Conservation (phyloP, 2,797 vertebrate genomes). For the Steatocranus sp. region DNA sequence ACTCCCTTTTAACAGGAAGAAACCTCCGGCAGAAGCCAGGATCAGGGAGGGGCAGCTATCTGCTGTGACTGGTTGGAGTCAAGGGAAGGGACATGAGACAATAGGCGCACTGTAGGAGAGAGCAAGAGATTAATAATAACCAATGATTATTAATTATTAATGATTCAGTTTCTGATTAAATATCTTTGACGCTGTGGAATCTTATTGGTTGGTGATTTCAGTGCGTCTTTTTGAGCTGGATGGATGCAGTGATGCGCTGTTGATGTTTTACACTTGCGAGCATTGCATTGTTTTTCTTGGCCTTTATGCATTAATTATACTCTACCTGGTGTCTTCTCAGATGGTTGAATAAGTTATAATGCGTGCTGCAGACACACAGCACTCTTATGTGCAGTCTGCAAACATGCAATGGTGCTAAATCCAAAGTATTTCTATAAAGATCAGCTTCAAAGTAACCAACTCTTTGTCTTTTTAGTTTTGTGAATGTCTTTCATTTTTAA, state of each 20-base stretch:
- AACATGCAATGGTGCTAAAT: neutral
- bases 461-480: neutral
- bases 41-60: fast-evolving
- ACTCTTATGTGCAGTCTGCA: neutral
- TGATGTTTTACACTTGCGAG: neutral
- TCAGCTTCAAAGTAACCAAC: neutral
- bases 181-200: neutral
- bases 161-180: neutral
- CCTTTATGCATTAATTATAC: neutral
- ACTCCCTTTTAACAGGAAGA: neutral
- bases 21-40: neutral
- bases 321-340: neutral
- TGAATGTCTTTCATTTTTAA: neutral
- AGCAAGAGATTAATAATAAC: neutral
- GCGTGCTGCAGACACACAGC: neutral
- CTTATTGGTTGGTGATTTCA: neutral
- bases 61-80: neutral
- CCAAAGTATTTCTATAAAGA: neutral
- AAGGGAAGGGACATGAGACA: neutral
- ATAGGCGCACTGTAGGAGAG: neutral
- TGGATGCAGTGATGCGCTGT: neutral
- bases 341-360: neutral
- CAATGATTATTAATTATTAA: neutral
- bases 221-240: neutral
- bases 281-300: neutral